Evolutionary conservation across 2,888 invertebrate genomes (phyloP).

Genomic region (Escarpia spicata): DNA sequence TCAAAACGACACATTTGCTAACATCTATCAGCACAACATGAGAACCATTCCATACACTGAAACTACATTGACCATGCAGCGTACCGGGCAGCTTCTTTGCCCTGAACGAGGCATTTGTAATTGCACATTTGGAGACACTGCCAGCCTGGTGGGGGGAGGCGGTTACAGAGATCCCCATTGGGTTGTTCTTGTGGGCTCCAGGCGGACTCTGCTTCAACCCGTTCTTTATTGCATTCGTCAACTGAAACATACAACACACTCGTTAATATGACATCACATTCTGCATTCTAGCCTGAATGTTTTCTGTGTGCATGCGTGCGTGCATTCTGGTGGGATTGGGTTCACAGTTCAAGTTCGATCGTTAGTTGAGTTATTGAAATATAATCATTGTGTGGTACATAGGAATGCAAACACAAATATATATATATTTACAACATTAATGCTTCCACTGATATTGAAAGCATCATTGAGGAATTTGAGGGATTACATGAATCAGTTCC

Average conservation of each 20-base stretch:
- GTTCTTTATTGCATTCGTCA: conserved; percentile 74
- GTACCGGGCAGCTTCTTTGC: conserved; percentile 88
- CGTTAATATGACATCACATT: neutral
- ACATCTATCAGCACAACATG: conserved; percentile 6
- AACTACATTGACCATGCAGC: conserved; percentile 7
- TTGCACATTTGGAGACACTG: conserved; percentile 80
- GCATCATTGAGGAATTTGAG: too few relatives aligned
- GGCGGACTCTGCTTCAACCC: conserved; percentile 83
- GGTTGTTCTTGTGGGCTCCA: conserved; percentile 82
- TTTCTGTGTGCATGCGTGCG: neutral
- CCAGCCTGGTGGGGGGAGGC: conserved; percentile 63
- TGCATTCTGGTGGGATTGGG: neutral
- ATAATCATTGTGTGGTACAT: too few relatives aligned
- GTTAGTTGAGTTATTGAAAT: too few relatives aligned
- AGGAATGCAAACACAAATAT: neutral
- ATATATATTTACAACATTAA: neutral
- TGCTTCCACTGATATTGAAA: neutral
- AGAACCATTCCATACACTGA: neutral
- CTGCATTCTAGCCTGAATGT: neutral
- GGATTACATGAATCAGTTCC: too few relatives aligned
- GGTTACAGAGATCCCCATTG: conserved; percentile 84
- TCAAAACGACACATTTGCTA: neutral
- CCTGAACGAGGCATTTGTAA: conserved; percentile 97
- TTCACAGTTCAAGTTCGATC: too few relatives aligned
- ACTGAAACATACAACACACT: conserved; percentile 50